These are phyloP conservation scores for Fragum fragum DNA, from an alignment of 2,888 invertebrate genomes.

Conservation along the genomic window DNA sequence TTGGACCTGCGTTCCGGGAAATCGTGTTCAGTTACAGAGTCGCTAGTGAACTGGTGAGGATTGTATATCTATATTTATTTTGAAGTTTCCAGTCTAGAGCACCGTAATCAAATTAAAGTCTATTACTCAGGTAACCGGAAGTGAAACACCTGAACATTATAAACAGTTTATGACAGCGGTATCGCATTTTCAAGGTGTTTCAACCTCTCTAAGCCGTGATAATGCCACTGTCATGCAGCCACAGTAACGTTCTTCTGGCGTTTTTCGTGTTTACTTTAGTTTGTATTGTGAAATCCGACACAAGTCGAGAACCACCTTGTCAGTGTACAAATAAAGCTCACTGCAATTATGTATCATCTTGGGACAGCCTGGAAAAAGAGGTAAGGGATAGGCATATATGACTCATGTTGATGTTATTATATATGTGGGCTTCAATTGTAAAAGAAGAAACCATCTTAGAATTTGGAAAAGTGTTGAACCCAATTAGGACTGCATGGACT, in stretches of 20 bases:
- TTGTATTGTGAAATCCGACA: neutral
- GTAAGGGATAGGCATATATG: slow-evolving; percentile 5
- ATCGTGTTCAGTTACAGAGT: too few relatives aligned
- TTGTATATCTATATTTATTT: too few relatives aligned
- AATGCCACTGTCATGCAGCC: neutral
- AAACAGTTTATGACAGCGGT: slow-evolving; percentile 25
- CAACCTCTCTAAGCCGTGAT: neutral
- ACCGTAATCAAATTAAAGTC: neutral
- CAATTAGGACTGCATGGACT: too few relatives aligned
- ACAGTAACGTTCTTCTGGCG: neutral
- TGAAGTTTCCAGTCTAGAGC: too few relatives aligned
- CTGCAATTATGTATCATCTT: slow-evolving; percentile 38
- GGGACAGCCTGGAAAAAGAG: slow-evolving; percentile 26
- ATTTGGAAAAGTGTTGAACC: too few relatives aligned
- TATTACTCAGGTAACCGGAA: slow-evolving; percentile 26
- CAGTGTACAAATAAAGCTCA: neutral
- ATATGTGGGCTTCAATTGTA: too few relatives aligned
- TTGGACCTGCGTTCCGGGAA: too few relatives aligned
- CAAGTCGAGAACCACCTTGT: neutral
- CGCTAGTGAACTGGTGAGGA: too few relatives aligned
- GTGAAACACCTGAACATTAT: slow-evolving; percentile 4
- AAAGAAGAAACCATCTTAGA: too few relatives aligned
- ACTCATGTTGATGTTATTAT: neutral
- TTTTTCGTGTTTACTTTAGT: neutral
- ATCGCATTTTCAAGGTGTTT: slow-evolving; percentile 10